Evolutionary conservation across 2,113 vertebrate genomes (phyloP).

Genomic region (Alces alces): DNA sequence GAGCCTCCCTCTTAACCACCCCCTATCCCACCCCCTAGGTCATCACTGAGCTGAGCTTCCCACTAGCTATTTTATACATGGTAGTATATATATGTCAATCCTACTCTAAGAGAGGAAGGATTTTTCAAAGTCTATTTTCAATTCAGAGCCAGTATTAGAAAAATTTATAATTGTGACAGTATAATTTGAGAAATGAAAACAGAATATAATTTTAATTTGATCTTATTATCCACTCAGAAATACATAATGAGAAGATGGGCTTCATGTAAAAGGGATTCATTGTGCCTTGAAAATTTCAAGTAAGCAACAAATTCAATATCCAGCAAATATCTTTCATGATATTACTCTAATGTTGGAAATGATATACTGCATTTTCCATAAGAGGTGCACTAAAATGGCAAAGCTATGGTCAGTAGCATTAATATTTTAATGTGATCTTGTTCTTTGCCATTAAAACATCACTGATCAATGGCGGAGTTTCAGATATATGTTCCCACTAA

Average conservation of each 20-base stretch:
- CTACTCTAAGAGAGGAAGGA: background rate
- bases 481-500: conserved; percentile 7
- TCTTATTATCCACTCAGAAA: background rate
- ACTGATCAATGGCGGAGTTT: conserved; percentile 65
- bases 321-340: conserved; percentile 40
- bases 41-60: background rate
- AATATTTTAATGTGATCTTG: conserved; percentile 67
- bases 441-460: conserved; percentile 49
- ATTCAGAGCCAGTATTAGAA: background rate
- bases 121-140: background rate
- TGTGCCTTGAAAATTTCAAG: background rate
- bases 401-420: conserved; percentile 59
- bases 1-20: background rate
- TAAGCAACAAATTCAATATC: background rate
- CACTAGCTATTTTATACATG: background rate
- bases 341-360: background rate
- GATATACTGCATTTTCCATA: conserved; percentile 58
- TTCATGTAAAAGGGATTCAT: background rate
- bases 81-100: background rate
- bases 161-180: background rate
- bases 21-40: background rate
- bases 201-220: background rate
- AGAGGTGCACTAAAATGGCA: conserved; percentile 38
- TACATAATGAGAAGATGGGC: background rate
- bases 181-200: conserved; percentile 14